Percentiles rank a stretch among this genome's conserved stretches.
Evolutionary conservation across 1,140 invertebrate genomes (phyloP).

Genomic region (Ditylenchus dipsaci): DNA sequence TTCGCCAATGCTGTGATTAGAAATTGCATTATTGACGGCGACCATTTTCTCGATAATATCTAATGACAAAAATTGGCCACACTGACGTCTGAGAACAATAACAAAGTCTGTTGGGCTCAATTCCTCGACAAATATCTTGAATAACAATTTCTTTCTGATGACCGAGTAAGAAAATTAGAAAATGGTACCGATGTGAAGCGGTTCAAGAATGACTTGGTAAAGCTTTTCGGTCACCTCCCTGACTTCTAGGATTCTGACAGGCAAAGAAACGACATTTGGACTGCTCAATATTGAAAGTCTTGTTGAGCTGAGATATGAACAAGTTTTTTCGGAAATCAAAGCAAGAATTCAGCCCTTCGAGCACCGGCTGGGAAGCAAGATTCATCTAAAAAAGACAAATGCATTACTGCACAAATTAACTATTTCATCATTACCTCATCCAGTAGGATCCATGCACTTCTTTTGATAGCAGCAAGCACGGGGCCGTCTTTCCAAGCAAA

Average conservation of each 20-base stretch:
- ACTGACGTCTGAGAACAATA: constrained; percentile 61
- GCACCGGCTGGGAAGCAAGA: constrained; percentile 91
- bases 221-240: constrained; percentile 89
- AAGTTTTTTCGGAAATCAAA: constrained; percentile 94
- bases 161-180: background rate
- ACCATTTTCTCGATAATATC: constrained; percentile 27
- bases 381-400: constrained; percentile 68
- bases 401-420: constrained; percentile 14
- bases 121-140: constrained; percentile 75
- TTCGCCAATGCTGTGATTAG: background rate
- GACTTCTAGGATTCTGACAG: constrained; percentile 93
- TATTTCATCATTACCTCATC: constrained; percentile 70
- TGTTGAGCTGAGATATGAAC: constrained; percentile 86
- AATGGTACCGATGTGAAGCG: constrained; percentile 80
- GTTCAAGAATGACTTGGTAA: constrained; percentile 95
- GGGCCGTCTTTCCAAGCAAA: constrained; percentile 96
- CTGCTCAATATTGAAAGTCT: constrained; percentile 72
- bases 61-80: constrained; percentile 14
- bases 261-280: constrained; percentile 80
- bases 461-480: constrained; percentile 81
- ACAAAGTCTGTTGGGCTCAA: constrained; percentile 73
- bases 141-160: too few relatives aligned
- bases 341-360: constrained; percentile 96
- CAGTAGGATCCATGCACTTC: constrained; percentile 90
- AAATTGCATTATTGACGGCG: constrained; percentile 12